These are phyloP conservation scores for Polydesmus complanatus DNA, from an alignment of 2,888 invertebrate species.

Conservation along the genomic window DNA sequence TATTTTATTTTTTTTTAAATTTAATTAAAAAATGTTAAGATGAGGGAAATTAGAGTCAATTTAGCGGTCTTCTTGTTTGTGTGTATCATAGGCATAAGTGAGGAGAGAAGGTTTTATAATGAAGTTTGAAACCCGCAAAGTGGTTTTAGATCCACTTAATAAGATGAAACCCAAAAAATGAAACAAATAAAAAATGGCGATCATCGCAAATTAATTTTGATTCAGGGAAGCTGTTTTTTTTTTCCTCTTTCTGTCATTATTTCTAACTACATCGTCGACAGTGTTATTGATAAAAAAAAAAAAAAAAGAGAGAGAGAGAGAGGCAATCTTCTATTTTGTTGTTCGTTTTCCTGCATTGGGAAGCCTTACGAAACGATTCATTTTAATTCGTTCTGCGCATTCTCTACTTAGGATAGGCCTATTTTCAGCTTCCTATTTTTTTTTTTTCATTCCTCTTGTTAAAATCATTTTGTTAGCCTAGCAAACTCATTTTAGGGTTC, in stretches of 20 bases:
- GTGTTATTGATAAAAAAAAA: too few relatives aligned
- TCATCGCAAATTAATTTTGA: background rate
- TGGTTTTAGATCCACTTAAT: background rate
- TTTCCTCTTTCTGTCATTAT: background rate
- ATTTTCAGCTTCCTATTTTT: too few relatives aligned
- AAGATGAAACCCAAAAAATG: background rate
- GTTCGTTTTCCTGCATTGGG: background rate
- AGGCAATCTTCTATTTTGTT: background rate
- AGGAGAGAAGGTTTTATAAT: background rate
- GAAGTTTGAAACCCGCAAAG: background rate
- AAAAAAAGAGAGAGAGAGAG: too few relatives aligned
- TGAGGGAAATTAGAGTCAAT: too few relatives aligned
- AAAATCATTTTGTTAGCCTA: too few relatives aligned
- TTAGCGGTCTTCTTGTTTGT: too few relatives aligned
- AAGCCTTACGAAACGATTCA: background rate
- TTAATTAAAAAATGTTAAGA: too few relatives aligned
- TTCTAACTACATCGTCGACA: background rate
- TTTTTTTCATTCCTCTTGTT: too few relatives aligned
- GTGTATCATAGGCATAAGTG: background rate
- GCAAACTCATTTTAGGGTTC: too few relatives aligned
- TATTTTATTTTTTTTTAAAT: too few relatives aligned
- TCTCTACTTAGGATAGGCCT: background rate
- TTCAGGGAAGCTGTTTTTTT: background rate
- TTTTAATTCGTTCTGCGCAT: background rate
- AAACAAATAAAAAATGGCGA: background rate